Evolutionary conservation across 2,113 vertebrate genomes (phyloP), one percentile per base, ranked within the genome.

Genomic region (Perca flavescens): DNA sequence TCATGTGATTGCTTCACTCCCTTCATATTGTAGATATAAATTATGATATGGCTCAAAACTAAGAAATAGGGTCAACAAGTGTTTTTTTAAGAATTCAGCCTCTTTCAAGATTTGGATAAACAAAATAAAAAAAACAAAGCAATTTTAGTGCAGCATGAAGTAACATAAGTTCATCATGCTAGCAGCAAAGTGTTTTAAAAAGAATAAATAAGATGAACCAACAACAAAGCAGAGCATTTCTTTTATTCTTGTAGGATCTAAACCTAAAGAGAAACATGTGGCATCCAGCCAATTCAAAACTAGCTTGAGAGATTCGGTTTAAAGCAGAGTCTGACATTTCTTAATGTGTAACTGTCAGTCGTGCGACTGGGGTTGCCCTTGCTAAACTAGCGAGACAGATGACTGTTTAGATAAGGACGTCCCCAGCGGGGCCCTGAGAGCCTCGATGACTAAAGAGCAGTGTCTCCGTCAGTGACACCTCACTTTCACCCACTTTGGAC

Each of bases 381-480:
- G 76, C 85, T 89, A 79, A 91, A 91, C 83, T 79, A 88, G 88
- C 43, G 88, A 94, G 89, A 94, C 88, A 90, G 90, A 93, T 93
- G 92, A 89, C 80, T 88, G 90, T 92, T 93, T 87, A 81, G 79
- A 90, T 89, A 86, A 92, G 77, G 89, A 90, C 84, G 79, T 83
- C 86, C 88, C 91, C 78, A 73, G 80, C 16, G 80, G 85, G 75
- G 63, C 81, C 75, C 85, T 22, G 53, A 76, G 74, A 80, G 87
- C 43, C 82, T 21, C 40, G 5, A 62, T 89, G 90, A 90, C 86
- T 85, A 84, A 93, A 88, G 89, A 93, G 64, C 74, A 79, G 69
- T 6, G 57, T 77, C 77, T 83, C 86, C 5, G 49, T 71, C 86
- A 75, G 79, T 85, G 86, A 90, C 91, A 91, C 86, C 86, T 90